A percentile compares a stretch with the other conserved stretches of the same genome.
Conservation (phyloP, 2,888 invertebrate species). For the Fabriciana adippe region DNA sequence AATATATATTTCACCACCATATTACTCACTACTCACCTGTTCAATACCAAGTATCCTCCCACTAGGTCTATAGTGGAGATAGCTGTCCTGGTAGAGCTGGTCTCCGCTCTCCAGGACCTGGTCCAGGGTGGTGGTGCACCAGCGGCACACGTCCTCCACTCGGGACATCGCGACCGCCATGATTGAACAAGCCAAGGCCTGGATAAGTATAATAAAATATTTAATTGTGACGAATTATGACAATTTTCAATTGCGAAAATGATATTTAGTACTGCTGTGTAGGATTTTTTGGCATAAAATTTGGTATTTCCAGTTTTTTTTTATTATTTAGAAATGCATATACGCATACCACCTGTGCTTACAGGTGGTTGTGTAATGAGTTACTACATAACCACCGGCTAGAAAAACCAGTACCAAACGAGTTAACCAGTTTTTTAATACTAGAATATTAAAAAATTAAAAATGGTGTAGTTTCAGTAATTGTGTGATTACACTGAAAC, state of each 20-base stretch:
- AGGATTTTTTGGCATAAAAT: no score
- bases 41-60: constrained; percentile 53
- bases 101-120: constrained; percentile 80
- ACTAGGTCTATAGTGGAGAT: constrained; percentile 74
- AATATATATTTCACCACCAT: not conserved
- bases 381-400: no score
- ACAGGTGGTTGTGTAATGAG: no score
- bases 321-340: no score
- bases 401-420: no score
- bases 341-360: no score
- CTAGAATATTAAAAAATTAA: no score
- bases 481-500: no score
- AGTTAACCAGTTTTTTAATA: no score
- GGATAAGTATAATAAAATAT: constrained; percentile 10
- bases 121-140: constrained; percentile 80
- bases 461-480: no score
- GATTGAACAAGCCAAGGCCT: constrained; percentile 73
- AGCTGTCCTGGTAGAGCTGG: constrained; percentile 83
- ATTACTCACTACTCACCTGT: constrained; percentile 52
- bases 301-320: no score
- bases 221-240: not conserved
- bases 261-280: no score
- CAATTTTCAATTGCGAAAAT: not conserved
- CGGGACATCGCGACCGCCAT: constrained; percentile 81
- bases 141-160: constrained; percentile 77